These are phyloP conservation scores for Coleophora flavipennella DNA, from an alignment of 2,888 invertebrate species.

Conservation along the genomic window DNA sequence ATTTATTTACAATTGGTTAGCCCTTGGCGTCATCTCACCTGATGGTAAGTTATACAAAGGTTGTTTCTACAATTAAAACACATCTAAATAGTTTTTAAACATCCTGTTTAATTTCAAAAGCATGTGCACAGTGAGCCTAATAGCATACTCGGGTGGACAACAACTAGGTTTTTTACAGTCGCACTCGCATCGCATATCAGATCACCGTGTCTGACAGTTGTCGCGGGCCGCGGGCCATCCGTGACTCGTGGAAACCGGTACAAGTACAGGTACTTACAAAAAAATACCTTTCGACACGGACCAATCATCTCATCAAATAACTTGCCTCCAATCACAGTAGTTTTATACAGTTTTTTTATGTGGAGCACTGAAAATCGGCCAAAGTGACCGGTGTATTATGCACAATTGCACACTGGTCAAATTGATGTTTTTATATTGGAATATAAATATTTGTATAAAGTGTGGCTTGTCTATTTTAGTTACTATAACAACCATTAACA, in stretches of 20 bases:
- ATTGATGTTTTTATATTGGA: too few species aligned
- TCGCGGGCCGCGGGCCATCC: slow-evolving; percentile 35
- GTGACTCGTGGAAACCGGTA: slow-evolving; percentile 28
- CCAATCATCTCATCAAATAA: slow-evolving; percentile 27
- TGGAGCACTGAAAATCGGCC: neutral
- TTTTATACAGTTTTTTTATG: slow-evolving; percentile 27
- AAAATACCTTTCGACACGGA: slow-evolving; percentile 29
- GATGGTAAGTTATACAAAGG: too few species aligned
- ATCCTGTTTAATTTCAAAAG: slow-evolving; percentile 25
- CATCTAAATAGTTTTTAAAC: too few species aligned
- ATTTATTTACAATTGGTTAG: too few species aligned
- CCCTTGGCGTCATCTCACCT: too few species aligned
- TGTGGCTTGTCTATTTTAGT: neutral
- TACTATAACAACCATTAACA: slow-evolving; percentile 14
- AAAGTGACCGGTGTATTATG: too few species aligned
- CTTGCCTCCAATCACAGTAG: slow-evolving; percentile 18
- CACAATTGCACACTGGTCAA: neutral
- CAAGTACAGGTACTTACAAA: too few species aligned
- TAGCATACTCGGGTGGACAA: slow-evolving; percentile 38
- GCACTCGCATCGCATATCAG: slow-evolving; percentile 29
- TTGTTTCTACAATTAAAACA: too few species aligned
- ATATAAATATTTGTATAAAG: too few species aligned
- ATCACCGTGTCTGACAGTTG: slow-evolving; percentile 20
- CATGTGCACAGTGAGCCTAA: slow-evolving; percentile 38
- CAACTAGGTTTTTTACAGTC: slow-evolving; percentile 28